A percentile compares a stretch with the other conserved stretches of the same genome.
Evolutionary conservation across 2,113 vertebrate species (phyloP).

Genomic region (Equus quagga): DNA sequence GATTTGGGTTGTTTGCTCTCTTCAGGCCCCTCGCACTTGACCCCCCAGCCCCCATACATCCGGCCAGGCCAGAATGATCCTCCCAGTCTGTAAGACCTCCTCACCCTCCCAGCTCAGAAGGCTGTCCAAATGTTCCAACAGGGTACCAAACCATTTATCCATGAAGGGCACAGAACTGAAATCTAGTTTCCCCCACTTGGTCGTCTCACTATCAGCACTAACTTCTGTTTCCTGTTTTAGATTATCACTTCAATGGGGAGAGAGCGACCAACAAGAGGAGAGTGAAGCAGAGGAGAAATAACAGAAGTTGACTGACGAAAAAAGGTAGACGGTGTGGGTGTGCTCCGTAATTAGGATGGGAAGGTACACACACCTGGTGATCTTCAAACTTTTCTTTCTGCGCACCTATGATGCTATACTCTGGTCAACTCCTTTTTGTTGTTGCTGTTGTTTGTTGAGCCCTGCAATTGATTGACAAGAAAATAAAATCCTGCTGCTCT

Average conservation of each 20-base stretch:
- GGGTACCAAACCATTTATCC: background rate
- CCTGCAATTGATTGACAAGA: background rate
- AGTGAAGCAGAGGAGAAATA: background rate
- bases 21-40: background rate
- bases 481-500: background rate
- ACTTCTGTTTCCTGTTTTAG: background rate
- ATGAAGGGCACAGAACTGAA: background rate
- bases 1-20: background rate
- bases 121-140: background rate
- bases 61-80: no score
- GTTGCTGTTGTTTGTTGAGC: background rate
- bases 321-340: rapidly evolving
- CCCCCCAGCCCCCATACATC: rapidly evolving
- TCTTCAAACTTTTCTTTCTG: background rate
- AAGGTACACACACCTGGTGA: background rate
- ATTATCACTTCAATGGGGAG: background rate
- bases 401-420: background rate
- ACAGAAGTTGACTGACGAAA: background rate
- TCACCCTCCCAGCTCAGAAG: background rate
- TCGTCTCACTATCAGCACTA: background rate
- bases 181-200: background rate
- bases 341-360: background rate
- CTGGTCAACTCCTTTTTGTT: background rate
- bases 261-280: background rate
- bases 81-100: background rate